Percentiles rank a stretch among this genome's conserved stretches.
phyloP scores from a whole-genome alignment of 2,888 invertebrate species.

The Drosophila macrospina region DNA sequence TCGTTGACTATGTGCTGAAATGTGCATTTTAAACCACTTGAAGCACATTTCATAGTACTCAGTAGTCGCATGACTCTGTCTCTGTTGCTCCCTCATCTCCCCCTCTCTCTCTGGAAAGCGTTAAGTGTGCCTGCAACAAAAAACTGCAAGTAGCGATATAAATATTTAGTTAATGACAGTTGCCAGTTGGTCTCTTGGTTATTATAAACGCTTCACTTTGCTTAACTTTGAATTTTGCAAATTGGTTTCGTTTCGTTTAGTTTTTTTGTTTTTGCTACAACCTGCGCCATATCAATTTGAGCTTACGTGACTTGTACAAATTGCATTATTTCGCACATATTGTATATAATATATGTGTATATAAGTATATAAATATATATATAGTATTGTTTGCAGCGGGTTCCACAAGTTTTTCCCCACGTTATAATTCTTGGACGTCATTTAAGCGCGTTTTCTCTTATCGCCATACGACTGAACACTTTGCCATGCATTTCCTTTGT shows the following conservation, averaged over 20 bases:
- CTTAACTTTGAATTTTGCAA: slow-evolving; percentile 27
- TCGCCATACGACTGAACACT: slow-evolving; percentile 21
- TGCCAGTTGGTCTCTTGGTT: slow-evolving; percentile 15
- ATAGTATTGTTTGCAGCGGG: slow-evolving; percentile 15
- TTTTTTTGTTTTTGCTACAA: slow-evolving; percentile 14
- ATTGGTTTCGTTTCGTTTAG: slow-evolving; percentile 27
- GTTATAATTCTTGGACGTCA: slow-evolving; percentile 42
- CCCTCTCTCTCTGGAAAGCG: slow-evolving; percentile 3
- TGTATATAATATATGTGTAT: slow-evolving; percentile 3
- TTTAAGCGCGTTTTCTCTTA: slow-evolving; percentile 51
- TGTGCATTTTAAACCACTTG: slow-evolving; percentile 45
- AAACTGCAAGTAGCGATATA: slow-evolving; percentile 41
- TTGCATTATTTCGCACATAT: slow-evolving; percentile 63
- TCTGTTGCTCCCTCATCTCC: neutral
- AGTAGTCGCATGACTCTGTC: slow-evolving; percentile 4
- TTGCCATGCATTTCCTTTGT: neutral
- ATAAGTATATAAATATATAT: slow-evolving; percentile 9
- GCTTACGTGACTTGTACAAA: slow-evolving; percentile 75
- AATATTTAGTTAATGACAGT: slow-evolving; percentile 54
- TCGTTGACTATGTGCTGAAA: slow-evolving; percentile 70
- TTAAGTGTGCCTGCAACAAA: slow-evolving; percentile 26
- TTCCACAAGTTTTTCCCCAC: slow-evolving; percentile 16
- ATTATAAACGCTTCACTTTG: slow-evolving; percentile 20
- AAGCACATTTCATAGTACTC: slow-evolving; percentile 6
- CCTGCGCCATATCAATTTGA: slow-evolving; percentile 66